Percentiles rank a stretch among this genome's conserved stretches.
phyloP scores from a whole-genome alignment of 2,113 vertebrate species.

The Strix aluco region DNA sequence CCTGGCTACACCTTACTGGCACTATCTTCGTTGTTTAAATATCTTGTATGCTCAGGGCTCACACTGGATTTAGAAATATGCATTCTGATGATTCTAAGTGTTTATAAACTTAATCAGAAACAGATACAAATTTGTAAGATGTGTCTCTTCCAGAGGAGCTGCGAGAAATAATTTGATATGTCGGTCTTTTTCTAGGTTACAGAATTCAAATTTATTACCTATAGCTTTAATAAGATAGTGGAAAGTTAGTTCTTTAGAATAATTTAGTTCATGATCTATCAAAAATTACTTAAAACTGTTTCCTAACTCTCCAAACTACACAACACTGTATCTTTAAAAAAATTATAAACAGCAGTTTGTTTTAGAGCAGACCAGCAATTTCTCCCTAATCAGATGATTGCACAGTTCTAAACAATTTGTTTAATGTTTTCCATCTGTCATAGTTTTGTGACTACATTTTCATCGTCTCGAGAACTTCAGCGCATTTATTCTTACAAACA shows the following conservation, averaged over 20 bases:
- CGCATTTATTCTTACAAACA: not conserved
- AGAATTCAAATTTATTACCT: not conserved
- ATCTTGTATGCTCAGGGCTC: not conserved
- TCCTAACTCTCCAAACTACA: not conserved
- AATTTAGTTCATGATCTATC: not conserved
- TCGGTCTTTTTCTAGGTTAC: not conserved
- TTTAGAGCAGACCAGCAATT: not conserved
- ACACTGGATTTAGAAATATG: not conserved
- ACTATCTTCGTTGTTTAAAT: not conserved
- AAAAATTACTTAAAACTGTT: not conserved
- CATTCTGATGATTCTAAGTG: slow-evolving; percentile 33
- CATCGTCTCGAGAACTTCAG: not conserved
- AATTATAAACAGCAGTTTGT: not conserved
- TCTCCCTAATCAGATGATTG: slow-evolving; percentile 28
- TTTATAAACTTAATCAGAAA: slow-evolving; percentile 55
- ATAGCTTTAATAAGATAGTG: not conserved
- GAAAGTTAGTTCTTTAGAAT: not conserved
- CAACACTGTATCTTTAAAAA: not conserved
- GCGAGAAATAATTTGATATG: not conserved
- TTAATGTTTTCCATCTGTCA: slow-evolving; percentile 48
- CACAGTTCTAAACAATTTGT: slow-evolving; percentile 13
- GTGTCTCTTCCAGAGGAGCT: not conserved
- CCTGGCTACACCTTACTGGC: slow-evolving; percentile 29
- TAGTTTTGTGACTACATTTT: not conserved
- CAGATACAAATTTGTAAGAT: not conserved